A percentile compares a stretch with the other conserved stretches of the same genome.
Conservation (phyloP, 2,797 vertebrate species). For the Hyperoplus immaculatus region DNA sequence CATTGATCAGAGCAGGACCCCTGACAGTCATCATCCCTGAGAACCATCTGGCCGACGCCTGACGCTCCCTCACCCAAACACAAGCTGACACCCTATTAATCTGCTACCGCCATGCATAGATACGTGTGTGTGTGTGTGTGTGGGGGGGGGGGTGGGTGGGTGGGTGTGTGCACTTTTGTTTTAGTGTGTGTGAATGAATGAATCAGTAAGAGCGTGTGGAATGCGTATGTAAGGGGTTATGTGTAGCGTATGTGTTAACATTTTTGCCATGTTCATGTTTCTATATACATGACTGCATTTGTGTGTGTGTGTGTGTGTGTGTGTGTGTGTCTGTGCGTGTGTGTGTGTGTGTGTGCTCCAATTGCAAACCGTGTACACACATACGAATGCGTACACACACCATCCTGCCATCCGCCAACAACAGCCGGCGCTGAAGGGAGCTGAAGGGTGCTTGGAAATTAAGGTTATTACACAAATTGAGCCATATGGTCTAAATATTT, state of each 20-base stretch:
- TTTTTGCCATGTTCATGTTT: slow-evolving; percentile 60
- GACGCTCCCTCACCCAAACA: slow-evolving; percentile 99
- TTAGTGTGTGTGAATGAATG: slow-evolving; percentile 58
- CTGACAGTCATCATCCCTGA: slow-evolving; percentile 99
- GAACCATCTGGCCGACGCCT: slow-evolving; percentile 99
- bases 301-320: slow-evolving; percentile 12
- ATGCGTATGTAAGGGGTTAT: slow-evolving; percentile 66
- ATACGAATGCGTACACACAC: slow-evolving; percentile 66
- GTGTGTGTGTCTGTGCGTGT: slow-evolving; percentile 18
- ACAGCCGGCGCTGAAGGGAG: slow-evolving; percentile 88
- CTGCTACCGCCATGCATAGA: slow-evolving; percentile 89
- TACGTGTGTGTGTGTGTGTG: slow-evolving; percentile 49
- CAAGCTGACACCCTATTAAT: slow-evolving; percentile 99
- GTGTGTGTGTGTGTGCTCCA: slow-evolving; percentile 37
- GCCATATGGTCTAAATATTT: slow-evolving; percentile 99
- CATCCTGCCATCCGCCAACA: slow-evolving; percentile 84
- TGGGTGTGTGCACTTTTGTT: slow-evolving; percentile 4
- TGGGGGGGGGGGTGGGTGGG: too few species aligned
- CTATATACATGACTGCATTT: too few species aligned
- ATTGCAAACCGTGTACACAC: slow-evolving; percentile 60
- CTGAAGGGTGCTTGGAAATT: slow-evolving; percentile 99
- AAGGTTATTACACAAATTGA: slow-evolving; percentile 99
- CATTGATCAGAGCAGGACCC: slow-evolving; percentile 99
- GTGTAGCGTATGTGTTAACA: slow-evolving; percentile 57
- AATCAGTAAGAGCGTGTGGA: slow-evolving; percentile 47